A percentile compares a stretch with the other conserved stretches of the same genome.
These are phyloP conservation scores for Acanthisitta chloris DNA, from an alignment of 2,113 vertebrate genomes.

Conservation along the genomic window DNA sequence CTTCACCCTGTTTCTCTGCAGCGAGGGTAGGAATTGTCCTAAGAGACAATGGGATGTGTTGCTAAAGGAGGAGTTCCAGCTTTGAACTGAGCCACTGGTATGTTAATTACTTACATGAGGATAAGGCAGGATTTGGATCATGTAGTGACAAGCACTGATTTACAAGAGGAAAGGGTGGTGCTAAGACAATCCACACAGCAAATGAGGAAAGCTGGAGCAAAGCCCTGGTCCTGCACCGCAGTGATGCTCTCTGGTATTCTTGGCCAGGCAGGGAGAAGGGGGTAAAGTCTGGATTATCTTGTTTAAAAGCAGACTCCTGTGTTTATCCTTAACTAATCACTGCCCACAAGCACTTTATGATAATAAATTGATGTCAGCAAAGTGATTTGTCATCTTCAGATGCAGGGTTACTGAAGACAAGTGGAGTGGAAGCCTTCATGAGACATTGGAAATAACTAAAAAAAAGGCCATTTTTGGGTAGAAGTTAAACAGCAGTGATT, in stretches of 20 bases:
- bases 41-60: not conserved
- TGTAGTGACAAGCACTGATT: not conserved
- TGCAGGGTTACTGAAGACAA: not conserved
- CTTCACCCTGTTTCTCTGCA: not conserved
- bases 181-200: conserved; percentile 6
- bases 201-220: not conserved
- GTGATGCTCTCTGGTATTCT: not conserved
- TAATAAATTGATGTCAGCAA: not conserved
- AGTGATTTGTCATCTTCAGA: not conserved
- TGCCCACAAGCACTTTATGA: not conserved
- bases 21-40: accelerated
- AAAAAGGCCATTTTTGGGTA: not conserved
- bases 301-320: not conserved
- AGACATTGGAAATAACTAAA: not conserved
- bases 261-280: not conserved
- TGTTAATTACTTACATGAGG: conserved; percentile 42
- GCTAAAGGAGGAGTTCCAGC: not conserved
- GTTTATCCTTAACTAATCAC: not conserved
- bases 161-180: conserved; percentile 19
- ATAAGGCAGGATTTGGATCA: not conserved
- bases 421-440: not conserved
- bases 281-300: not conserved
- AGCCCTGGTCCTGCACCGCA: not conserved
- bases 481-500: not conserved
- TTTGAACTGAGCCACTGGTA: conserved; percentile 43